Percentiles rank a stretch among this genome's conserved stretches.
Evolutionary conservation across 2,113 vertebrate genomes (phyloP).

Genomic region (Notechis scutatus): DNA sequence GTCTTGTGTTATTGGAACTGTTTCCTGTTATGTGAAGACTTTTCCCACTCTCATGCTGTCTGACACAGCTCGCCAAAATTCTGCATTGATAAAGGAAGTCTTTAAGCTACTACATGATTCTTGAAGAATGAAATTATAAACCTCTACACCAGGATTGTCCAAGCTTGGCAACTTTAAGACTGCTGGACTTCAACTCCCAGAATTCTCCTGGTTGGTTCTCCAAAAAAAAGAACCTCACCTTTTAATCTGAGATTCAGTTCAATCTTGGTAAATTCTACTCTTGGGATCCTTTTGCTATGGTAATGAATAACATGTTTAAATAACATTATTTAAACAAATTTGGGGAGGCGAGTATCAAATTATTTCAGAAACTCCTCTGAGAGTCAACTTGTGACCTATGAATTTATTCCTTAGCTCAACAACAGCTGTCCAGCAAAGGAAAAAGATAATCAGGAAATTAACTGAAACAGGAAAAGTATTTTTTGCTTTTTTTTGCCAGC

Average conservation of each 20-base stretch:
- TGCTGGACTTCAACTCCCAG: not conserved
- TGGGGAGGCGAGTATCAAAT: not conserved
- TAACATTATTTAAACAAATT: not conserved
- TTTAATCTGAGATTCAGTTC: not conserved
- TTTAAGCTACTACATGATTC: not conserved
- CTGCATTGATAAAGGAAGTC: not conserved
- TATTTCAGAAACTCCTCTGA: constrained; percentile 3
- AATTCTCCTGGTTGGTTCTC: not conserved
- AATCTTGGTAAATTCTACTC: not conserved
- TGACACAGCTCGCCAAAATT: not conserved
- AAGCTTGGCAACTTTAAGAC: not conserved
- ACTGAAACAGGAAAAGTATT: constrained; percentile 33
- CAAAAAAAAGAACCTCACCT: not conserved
- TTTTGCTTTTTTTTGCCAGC: not conserved
- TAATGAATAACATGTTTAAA: not conserved
- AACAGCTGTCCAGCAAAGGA: not conserved
- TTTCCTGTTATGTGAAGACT: not conserved
- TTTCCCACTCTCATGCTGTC: not conserved
- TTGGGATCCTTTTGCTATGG: not conserved
- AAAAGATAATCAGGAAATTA: constrained; percentile 8
- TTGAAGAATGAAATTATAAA: not conserved
- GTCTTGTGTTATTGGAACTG: not conserved
- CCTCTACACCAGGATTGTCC: not conserved
- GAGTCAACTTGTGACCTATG: constrained; percentile 1
- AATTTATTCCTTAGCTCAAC: constrained; percentile 21